Conservation (phyloP, 2,888 invertebrate species). For the Petrolisthes cinctipes region DNA sequence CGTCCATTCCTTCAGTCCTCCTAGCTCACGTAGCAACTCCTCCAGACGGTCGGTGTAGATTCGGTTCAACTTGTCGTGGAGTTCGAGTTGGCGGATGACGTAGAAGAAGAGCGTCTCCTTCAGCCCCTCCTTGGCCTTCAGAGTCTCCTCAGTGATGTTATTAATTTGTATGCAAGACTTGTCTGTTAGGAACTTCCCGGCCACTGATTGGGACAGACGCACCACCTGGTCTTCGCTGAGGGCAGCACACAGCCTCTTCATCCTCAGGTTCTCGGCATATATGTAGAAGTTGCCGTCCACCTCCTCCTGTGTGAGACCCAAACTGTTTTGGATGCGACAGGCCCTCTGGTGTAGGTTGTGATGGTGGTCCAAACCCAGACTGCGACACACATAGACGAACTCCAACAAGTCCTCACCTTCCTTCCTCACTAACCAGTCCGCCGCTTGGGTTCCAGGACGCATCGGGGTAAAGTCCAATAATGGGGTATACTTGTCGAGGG, state of each 20-base stretch:
- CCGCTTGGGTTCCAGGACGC: neutral
- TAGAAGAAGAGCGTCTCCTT: slow-evolving; percentile 44
- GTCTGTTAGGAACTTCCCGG: neutral
- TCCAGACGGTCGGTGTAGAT: slow-evolving; percentile 36
- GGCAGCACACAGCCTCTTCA: slow-evolving; percentile 24
- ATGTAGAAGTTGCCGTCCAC: slow-evolving; percentile 16
- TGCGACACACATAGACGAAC: slow-evolving; percentile 24
- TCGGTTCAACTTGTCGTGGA: slow-evolving; percentile 30
- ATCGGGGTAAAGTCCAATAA: neutral
- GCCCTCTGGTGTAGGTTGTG: slow-evolving; percentile 6
- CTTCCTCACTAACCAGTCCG: slow-evolving; percentile 15
- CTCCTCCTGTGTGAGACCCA: slow-evolving; percentile 25
- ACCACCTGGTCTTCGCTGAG: slow-evolving; percentile 19
- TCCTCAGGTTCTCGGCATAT: slow-evolving; percentile 33
- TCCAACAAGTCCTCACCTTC: slow-evolving; percentile 37
- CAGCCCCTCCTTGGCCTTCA: slow-evolving; percentile 22
- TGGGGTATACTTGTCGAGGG: neutral
- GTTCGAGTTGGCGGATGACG: slow-evolving; percentile 28
- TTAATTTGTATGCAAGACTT: neutral
- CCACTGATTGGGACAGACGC: neutral
- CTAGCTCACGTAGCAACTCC: slow-evolving; percentile 15
- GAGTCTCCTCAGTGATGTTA: neutral
- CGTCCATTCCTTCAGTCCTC: neutral
- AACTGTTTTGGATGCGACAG: neutral
- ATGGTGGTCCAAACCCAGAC: slow-evolving; percentile 1